These are phyloP conservation scores for Aphodius granarius DNA, from an alignment of 2,888 invertebrate genomes.

Conservation along the genomic window DNA sequence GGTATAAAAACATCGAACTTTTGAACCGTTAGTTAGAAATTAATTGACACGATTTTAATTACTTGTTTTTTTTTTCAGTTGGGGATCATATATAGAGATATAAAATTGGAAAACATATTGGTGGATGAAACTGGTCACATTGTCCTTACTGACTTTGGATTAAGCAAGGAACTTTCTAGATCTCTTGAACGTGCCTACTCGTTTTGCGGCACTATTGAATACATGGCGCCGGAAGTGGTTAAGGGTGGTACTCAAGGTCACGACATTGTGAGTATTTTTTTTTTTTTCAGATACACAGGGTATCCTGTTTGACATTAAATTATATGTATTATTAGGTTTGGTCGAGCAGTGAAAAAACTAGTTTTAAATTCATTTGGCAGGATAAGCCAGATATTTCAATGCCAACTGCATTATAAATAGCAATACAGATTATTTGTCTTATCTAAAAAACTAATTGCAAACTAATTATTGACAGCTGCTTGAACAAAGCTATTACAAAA, in stretches of 20 bases:
- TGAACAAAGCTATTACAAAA: too few species aligned
- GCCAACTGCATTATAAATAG: too few species aligned
- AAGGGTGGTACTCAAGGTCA: slow-evolving; percentile 87
- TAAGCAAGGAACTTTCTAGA: slow-evolving; percentile 87
- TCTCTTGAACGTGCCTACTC: slow-evolving; percentile 81
- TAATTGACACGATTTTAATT: background rate
- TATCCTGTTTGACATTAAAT: too few species aligned
- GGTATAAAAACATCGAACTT: too few species aligned
- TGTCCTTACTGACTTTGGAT: slow-evolving; percentile 95
- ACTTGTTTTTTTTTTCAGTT: slow-evolving; percentile 63
- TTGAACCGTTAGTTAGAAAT: too few species aligned
- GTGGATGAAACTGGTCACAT: slow-evolving; percentile 94
- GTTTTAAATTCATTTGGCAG: too few species aligned
- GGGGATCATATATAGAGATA: slow-evolving; percentile 97
- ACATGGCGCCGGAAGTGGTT: slow-evolving; percentile 89
- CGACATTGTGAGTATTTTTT: slow-evolving; percentile 79
- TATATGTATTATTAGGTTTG: too few species aligned
- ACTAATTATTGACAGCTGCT: too few species aligned
- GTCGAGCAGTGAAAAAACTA: too few species aligned
- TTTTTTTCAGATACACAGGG: background rate
- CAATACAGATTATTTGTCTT: too few species aligned
- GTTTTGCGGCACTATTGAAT: slow-evolving; percentile 98
- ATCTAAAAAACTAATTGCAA: too few species aligned
- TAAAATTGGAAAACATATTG: slow-evolving; percentile 96
- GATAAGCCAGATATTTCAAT: too few species aligned